Evolutionary conservation across 2,113 vertebrate species (phyloP).

Genomic region (human (Homo sapiens)): DNA sequence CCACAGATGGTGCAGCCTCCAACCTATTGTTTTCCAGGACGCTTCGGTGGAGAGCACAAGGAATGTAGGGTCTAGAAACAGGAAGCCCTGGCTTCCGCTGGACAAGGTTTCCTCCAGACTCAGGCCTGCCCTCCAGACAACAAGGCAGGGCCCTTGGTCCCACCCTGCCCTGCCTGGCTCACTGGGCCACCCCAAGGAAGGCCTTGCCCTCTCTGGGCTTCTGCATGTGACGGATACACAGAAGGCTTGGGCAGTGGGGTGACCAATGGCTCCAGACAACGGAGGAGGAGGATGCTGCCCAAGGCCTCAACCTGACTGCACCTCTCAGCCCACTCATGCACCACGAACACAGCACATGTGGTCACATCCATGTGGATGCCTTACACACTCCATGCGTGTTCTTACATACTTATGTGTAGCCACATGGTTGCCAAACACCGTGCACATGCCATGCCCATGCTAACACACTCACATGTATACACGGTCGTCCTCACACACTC

Average conservation of each 20-base stretch:
- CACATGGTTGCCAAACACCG: neutral
- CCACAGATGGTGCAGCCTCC: neutral
- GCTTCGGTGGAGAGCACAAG: neutral
- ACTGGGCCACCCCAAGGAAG: neutral
- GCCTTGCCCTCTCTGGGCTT: neutral
- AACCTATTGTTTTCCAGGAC: conserved; percentile 65
- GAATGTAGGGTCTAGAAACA: conserved; percentile 13
- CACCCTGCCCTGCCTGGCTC: neutral
- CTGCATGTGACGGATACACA: neutral
- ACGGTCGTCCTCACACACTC: neutral
- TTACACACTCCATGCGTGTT: rapidly evolving
- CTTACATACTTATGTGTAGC: rapidly evolving
- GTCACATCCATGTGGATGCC: neutral
- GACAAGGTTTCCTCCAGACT: conserved; percentile 6
- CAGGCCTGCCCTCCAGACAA: neutral
- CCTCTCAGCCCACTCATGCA: neutral
- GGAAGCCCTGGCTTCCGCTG: conserved; percentile 56
- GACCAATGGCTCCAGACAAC: neutral
- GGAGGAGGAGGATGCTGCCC: neutral
- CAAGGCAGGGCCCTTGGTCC: neutral
- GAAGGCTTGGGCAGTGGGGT: neutral
- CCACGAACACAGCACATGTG: rapidly evolving
- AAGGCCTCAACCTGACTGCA: neutral
- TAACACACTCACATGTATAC: rapidly evolving
- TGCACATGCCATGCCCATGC: rapidly evolving